Percentiles rank a stretch among this genome's conserved stretches.
Conservation (phyloP, 2,888 invertebrate species). For the Drosophila prolongata region DNA sequence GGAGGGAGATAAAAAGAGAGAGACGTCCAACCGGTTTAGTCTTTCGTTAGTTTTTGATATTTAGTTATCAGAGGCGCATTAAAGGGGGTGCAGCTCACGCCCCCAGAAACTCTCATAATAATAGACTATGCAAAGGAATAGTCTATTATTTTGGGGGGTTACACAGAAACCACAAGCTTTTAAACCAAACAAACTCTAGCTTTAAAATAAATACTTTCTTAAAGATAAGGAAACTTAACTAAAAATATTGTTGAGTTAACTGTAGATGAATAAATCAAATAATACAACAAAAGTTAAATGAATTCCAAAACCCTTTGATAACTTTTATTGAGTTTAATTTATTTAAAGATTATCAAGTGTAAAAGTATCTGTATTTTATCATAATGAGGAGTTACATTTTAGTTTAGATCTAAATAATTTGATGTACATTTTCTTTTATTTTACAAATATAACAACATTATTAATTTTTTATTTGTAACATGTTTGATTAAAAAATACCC, state of each 20-base stretch:
- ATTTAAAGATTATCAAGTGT: too few species aligned
- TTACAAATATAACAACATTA: not conserved
- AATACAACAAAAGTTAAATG: too few species aligned
- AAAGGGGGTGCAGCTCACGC: not conserved
- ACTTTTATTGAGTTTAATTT: too few species aligned
- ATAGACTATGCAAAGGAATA: not conserved
- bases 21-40: conserved; percentile 12
- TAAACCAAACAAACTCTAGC: not conserved
- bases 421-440: too few species aligned
- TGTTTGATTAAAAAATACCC: not conserved
- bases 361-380: too few species aligned
- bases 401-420: too few species aligned
- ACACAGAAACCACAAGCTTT: too few species aligned
- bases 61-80: not conserved
- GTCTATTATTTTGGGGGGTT: too few species aligned
- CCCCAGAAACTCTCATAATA: not conserved
- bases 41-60: not conserved
- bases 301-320: too few species aligned
- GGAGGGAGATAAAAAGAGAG: not conserved
- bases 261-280: too few species aligned
- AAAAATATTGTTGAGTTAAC: too few species aligned
- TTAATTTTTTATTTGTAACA: not conserved
- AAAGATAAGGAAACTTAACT: not conserved
- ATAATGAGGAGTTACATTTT: too few species aligned
- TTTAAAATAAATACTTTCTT: not conserved